Percentiles rank a stretch among this genome's conserved stretches.
These are phyloP conservation scores for Thunnus thynnus DNA, from an alignment of 2,113 vertebrate species.

Conservation along the genomic window DNA sequence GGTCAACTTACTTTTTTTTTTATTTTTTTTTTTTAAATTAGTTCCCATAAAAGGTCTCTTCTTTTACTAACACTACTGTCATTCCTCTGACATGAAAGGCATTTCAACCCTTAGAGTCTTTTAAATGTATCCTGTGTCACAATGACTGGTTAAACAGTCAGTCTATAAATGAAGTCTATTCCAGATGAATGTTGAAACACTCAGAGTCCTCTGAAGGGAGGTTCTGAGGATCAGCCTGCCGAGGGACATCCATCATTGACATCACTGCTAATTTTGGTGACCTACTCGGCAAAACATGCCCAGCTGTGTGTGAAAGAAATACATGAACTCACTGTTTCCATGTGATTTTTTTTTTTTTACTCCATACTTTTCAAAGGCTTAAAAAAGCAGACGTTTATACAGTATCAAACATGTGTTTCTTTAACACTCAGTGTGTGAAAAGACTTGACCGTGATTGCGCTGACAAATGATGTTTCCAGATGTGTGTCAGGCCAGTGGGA, in stretches of 20 bases:
- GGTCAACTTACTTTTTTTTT: constrained; percentile 8
- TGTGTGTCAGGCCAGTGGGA: constrained; percentile 46
- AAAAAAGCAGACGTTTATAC: constrained; percentile 44
- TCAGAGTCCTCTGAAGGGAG: constrained; percentile 47
- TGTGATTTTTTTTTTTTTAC: constrained; percentile 39
- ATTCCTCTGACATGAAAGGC: constrained; percentile 50
- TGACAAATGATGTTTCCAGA: constrained; percentile 68
- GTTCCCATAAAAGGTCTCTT: constrained; percentile 37
- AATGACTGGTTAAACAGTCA: constrained; percentile 56
- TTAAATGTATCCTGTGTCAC: constrained; percentile 55
- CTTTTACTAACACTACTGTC: constrained; percentile 28
- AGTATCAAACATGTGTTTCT: constrained; percentile 66
- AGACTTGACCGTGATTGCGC: constrained; percentile 52
- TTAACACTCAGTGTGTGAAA: constrained; percentile 47
- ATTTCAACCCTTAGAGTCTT: constrained; percentile 21
- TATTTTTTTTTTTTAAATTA: constrained; percentile 9
- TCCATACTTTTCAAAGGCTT: constrained; percentile 55
- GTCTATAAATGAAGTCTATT: constrained; percentile 57
- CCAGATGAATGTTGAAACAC: constrained; percentile 57
- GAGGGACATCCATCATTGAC: constrained; percentile 76
- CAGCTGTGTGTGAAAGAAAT: constrained; percentile 75
- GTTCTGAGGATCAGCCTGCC: constrained; percentile 41
- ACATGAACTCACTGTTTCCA: constrained; percentile 75
- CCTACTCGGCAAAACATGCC: constrained; percentile 74
- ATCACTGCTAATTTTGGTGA: constrained; percentile 75